Conservation (phyloP, 2,113 vertebrate genomes). For the Nanorana parkeri region DNA sequence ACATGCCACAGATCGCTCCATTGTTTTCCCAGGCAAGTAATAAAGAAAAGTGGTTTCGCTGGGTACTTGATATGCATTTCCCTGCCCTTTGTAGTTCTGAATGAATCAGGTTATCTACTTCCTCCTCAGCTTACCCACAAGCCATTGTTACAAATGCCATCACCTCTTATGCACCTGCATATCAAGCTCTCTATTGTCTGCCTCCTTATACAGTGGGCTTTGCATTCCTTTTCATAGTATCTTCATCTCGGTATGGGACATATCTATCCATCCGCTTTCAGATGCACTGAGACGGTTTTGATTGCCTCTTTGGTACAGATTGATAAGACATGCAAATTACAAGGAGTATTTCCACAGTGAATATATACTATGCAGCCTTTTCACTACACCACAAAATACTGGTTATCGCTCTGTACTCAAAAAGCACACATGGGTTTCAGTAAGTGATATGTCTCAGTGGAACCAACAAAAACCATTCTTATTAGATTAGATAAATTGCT, state of each 20-base stretch:
- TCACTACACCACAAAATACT: conserved; percentile 2
- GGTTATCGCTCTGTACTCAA: neutral
- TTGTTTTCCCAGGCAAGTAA: neutral
- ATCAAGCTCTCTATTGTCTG: conserved; percentile 31
- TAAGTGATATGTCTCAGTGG: conserved; percentile 32
- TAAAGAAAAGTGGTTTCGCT: neutral
- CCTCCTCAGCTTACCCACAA: conserved; percentile 45
- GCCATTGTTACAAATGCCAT: conserved; percentile 51
- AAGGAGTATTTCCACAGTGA: conserved; percentile 11
- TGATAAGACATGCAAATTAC: conserved; percentile 47
- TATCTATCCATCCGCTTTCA: conserved; percentile 24
- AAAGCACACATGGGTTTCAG: conserved; percentile 22
- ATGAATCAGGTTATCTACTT: conserved; percentile 26
- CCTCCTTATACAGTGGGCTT: neutral
- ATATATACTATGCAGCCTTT: conserved; percentile 21
- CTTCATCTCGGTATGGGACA: conserved; percentile 20
- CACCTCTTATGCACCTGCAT: conserved; percentile 47
- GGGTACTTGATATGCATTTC: conserved; percentile 29
- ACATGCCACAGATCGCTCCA: neutral
- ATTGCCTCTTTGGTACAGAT: conserved; percentile 36
- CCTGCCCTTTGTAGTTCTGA: conserved; percentile 33
- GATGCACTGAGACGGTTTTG: conserved; percentile 18
- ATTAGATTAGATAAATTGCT: conserved; percentile 7
- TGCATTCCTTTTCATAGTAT: conserved; percentile 41
- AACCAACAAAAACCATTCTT: conserved; percentile 16